Conservation (phyloP, 2,888 invertebrate genomes). For the Chromoteleia sp. region DNA sequence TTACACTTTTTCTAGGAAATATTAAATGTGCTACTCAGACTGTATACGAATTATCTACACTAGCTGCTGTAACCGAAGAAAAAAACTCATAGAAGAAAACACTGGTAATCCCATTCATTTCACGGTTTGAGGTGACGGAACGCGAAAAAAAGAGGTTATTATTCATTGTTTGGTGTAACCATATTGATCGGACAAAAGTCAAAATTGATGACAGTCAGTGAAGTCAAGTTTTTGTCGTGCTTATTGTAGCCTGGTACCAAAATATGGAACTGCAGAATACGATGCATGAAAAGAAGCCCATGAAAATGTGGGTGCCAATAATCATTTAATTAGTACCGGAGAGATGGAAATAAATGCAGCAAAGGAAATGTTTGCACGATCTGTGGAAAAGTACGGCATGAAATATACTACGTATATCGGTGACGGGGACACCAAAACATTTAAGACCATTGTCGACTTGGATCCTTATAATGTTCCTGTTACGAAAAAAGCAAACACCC, state of each 20-base stretch:
- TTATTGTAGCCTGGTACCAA: slow-evolving; percentile 2
- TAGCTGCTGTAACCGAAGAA: slow-evolving; percentile 28
- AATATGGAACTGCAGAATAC: slow-evolving; percentile 17
- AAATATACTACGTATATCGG: slow-evolving; percentile 69
- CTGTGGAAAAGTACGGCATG: slow-evolving; percentile 57
- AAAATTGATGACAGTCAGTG: slow-evolving; percentile 31
- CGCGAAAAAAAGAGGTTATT: no score
- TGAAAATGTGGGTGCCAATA: slow-evolving; percentile 2
- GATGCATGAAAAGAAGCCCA: background rate
- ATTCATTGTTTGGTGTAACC: no score
- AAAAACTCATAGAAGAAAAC: slow-evolving; percentile 27
- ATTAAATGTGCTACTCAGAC: no score
- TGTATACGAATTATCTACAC: slow-evolving; percentile 1
- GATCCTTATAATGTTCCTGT: no score
- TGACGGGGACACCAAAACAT: slow-evolving; percentile 68
- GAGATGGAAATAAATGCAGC: slow-evolving; percentile 71
- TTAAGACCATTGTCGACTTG: no score
- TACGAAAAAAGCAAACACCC: slow-evolving; percentile 46
- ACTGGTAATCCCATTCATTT: background rate
- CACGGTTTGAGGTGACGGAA: no score
- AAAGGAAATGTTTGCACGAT: slow-evolving; percentile 64
- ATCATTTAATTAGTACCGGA: background rate
- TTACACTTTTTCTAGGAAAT: slow-evolving; percentile 18
- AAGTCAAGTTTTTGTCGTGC: slow-evolving; percentile 27
- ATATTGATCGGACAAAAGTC: slow-evolving; percentile 9